Evolutionary conservation across 1,140 invertebrate species (phyloP).

Genomic region (Ruditapes philippinarum): DNA sequence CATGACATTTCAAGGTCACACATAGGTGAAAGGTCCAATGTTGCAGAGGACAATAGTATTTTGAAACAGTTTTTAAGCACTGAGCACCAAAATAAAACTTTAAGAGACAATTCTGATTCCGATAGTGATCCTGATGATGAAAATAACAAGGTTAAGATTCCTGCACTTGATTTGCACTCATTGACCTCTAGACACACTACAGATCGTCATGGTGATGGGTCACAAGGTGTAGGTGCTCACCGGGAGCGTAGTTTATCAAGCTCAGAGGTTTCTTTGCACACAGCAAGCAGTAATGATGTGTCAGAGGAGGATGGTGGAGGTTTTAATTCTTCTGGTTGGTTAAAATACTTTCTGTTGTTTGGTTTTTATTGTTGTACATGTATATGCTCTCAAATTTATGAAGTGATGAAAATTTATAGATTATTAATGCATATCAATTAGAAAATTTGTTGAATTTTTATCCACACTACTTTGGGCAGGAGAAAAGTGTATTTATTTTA

Average conservation of each 20-base stretch:
- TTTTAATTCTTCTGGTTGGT: constrained; percentile 58
- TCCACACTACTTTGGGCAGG: too few relatives aligned
- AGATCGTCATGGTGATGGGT: background rate
- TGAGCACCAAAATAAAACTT: background rate
- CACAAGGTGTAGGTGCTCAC: background rate
- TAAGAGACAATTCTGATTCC: background rate
- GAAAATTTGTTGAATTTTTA: too few relatives aligned
- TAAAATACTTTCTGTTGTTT: too few relatives aligned
- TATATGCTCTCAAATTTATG: too few relatives aligned
- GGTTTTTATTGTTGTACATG: too few relatives aligned
- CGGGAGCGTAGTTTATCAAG: constrained; percentile 54
- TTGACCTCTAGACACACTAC: background rate
- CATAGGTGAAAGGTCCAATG: background rate
- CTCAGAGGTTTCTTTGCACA: constrained; percentile 56
- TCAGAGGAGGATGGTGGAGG: constrained; percentile 56
- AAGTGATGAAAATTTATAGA: too few relatives aligned
- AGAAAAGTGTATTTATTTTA: too few relatives aligned
- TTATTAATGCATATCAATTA: too few relatives aligned
- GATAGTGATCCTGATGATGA: constrained; percentile 5
- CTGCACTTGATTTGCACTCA: constrained; percentile 56
- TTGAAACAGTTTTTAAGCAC: constrained; percentile 6
- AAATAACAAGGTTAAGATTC: constrained; percentile 25
- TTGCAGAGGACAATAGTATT: background rate
- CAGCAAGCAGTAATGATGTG: constrained; percentile 63
- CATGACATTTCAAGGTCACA: constrained; percentile 20